phyloP scores from a whole-genome alignment of 2,888 invertebrate species.

The Orthosia cruda region DNA sequence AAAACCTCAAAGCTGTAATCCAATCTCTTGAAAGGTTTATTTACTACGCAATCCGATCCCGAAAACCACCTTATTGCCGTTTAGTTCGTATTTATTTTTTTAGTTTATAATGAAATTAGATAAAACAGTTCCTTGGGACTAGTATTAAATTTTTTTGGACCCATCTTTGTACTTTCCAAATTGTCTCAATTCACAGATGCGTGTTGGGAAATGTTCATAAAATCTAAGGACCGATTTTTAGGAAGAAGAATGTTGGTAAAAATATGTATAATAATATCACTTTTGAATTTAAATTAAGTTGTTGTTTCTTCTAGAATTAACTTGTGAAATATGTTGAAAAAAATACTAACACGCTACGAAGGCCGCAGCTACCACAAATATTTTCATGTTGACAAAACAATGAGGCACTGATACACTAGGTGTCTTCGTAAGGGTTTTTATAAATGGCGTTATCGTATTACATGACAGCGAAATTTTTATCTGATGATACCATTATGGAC shows the following conservation, averaged over 20 bases:
- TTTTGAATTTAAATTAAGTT: neutral
- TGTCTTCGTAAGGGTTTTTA: constrained; percentile 24
- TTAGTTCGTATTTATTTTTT: neutral
- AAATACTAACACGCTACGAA: constrained; percentile 74
- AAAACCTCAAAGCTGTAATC: no score
- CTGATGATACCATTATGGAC: constrained; percentile 7
- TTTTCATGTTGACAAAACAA: constrained; percentile 71
- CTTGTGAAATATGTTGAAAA: neutral
- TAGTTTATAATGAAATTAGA: neutral
- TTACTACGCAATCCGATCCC: no score
- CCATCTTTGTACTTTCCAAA: neutral
- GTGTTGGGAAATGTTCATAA: neutral
- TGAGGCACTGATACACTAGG: neutral
- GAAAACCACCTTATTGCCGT: neutral
- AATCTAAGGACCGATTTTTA: neutral
- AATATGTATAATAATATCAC: neutral
- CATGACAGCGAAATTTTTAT: constrained; percentile 2
- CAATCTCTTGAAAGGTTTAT: neutral
- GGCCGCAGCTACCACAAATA: constrained; percentile 72
- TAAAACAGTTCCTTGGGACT: neutral
- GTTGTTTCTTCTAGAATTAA: neutral
- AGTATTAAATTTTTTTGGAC: neutral
- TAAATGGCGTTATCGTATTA: constrained; percentile 34
- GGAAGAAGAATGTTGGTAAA: neutral
- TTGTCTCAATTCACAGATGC: neutral